Base-by-base conservation (phyloP, 2,888 invertebrate species). In the Eristalis tenax region DNA sequence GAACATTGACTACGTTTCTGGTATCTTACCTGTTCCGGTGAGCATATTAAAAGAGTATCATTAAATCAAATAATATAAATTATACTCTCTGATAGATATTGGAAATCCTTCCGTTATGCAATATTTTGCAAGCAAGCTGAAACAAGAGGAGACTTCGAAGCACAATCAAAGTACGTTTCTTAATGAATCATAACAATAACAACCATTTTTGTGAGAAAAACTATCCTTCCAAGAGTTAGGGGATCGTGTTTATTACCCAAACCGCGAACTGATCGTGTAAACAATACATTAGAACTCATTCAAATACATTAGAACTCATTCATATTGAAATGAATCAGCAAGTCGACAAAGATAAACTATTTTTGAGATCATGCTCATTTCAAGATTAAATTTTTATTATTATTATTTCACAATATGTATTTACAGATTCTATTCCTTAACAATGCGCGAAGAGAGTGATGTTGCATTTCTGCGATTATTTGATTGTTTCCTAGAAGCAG, bases 401-500 rank as follows among this genome's bases (percentile, higher is more conserved):
- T 32, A 32, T 28, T 32, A 32, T 32, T 32, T 8, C 0, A 8
- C 8, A 32, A 32, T 32, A n/a, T n/a, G n/a, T n/a, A 8, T 32
- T 56, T 56, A 13, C 69, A 91, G 94, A 90, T 96, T 96, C 92
- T 97, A 96, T 91, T 94, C 95, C 50, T 93, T 96, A 85, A 96
- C 96, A 96, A 93, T 96, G 75, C 96, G 96, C 89, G 97, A 97
- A 90, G 97, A 97, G 91, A 95, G 96, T 0, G 97, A 97, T 92
- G 96, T 96, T 0, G 96, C 97, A 0, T 93, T 97, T 79, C 93
- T 97, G 82, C 93, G 96, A 89, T 95, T 97, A 61, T 95, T 97
- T 90, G 97, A 97, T 92, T 96, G 97, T 92, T 97, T 97, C 91
- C 92, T 97, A 63, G 97, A 97, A 92, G 96, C 97, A 0, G 97